Conservation (phyloP, 2,113 vertebrate genomes). For the Myrmecophaga tridactyla region DNA sequence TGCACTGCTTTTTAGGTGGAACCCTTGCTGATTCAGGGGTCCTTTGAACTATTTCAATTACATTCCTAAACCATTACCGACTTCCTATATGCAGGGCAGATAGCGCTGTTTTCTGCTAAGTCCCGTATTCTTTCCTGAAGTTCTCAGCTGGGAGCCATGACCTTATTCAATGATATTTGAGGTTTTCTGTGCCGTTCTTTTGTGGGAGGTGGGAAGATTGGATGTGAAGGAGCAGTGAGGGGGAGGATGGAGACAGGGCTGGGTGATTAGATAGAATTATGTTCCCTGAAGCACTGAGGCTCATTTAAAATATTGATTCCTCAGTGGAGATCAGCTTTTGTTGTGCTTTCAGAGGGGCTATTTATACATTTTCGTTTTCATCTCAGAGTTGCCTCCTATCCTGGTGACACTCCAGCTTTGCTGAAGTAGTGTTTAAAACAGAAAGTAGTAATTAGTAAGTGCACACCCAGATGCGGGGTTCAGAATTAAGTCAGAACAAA, state of each 20-base stretch:
- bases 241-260: neutral
- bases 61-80: neutral
- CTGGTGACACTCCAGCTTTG: slow-evolving; percentile 22
- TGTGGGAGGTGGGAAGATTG: neutral
- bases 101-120: neutral
- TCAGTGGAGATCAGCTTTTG: slow-evolving; percentile 7
- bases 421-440: slow-evolving; percentile 52
- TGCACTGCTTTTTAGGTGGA: neutral
- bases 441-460: slow-evolving; percentile 61
- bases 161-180: neutral
- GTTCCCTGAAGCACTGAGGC: neutral
- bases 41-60: neutral
- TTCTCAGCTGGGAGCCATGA: neutral
- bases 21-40: neutral
- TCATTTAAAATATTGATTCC: neutral
- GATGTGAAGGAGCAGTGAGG: neutral
- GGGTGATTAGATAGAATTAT: neutral
- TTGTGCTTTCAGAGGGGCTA: neutral
- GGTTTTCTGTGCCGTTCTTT: neutral
- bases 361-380: neutral
- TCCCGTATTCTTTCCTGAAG: neutral
- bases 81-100: neutral
- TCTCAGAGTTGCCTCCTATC: neutral
- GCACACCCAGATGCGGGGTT: neutral
- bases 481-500: slow-evolving; percentile 1